Evolutionary conservation across 2,888 invertebrate species (phyloP).

Genomic region (Camptogramma bilineatum): DNA sequence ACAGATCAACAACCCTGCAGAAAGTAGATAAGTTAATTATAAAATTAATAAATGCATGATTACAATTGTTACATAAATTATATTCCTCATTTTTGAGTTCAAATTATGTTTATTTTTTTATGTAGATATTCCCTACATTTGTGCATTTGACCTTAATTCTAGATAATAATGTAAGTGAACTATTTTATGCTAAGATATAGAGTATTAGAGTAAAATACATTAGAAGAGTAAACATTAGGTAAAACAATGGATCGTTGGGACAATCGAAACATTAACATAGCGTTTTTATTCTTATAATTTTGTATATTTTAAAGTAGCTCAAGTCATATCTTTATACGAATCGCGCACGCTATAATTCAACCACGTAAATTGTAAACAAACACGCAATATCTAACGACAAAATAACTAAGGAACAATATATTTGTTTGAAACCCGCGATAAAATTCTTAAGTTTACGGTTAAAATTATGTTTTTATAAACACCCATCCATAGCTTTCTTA

Average conservation of each 20-base stretch:
- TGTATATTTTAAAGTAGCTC: conserved; percentile 43
- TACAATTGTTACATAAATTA: conserved; percentile 24
- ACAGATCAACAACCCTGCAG: conserved; percentile 68
- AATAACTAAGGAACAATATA: conserved; percentile 21
- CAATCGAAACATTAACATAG: conserved; percentile 40
- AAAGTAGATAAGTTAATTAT: conserved; percentile 44
- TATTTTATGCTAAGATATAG: conserved; percentile 35
- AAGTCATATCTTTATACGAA: conserved; percentile 41
- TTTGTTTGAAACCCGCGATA: conserved; percentile 39
- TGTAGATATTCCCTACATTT: conserved; percentile 32
- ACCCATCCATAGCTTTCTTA: background rate
- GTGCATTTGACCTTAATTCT: conserved; percentile 43
- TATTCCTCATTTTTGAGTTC: conserved; percentile 12
- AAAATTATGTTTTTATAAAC: conserved; percentile 33
- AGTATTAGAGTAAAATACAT: conserved; percentile 47
- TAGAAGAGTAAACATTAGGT: conserved; percentile 48
- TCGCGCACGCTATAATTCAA: conserved; percentile 43
- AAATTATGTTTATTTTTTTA: conserved; percentile 18
- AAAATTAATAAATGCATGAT: conserved; percentile 47
- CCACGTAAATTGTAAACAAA: conserved; percentile 41
- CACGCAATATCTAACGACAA: conserved; percentile 41
- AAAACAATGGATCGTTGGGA: conserved; percentile 47
- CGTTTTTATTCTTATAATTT: conserved; percentile 40
- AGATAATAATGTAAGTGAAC: conserved; percentile 44
- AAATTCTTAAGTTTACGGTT: conserved; percentile 30